These are phyloP conservation scores for Atractosteus spatula DNA, from an alignment of 2,113 vertebrate species.

Conservation along the genomic window DNA sequence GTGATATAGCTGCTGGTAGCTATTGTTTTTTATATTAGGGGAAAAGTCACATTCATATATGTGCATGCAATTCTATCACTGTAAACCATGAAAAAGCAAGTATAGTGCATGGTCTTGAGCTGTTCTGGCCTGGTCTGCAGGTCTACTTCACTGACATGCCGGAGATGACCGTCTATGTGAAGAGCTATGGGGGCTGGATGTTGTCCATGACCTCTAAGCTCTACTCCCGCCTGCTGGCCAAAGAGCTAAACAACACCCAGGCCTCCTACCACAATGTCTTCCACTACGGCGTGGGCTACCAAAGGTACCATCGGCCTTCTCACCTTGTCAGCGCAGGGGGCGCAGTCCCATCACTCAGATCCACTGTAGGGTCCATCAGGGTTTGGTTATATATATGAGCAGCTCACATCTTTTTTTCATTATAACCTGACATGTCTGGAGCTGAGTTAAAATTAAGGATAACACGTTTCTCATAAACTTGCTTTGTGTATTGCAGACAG, in stretches of 20 bases:
- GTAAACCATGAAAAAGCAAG: not conserved
- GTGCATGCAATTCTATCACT: not conserved
- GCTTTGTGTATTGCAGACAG: no score
- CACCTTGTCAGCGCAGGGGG: not conserved
- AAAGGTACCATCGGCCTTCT: conserved; percentile 51
- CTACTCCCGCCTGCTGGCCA: conserved; percentile 2
- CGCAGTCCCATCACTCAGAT: no score
- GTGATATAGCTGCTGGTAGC: not conserved
- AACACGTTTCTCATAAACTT: no score
- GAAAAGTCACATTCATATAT: not conserved
- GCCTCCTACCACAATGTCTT: conserved; percentile 38
- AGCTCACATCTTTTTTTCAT: not conserved
- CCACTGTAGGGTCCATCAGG: not conserved
- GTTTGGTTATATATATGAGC: not conserved
- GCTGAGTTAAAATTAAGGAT: no score
- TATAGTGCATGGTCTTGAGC: not conserved
- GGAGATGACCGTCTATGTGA: conserved; percentile 47
- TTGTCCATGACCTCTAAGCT: conserved; percentile 23
- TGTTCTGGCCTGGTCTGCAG: conserved; percentile 35
- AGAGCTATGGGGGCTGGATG: conserved; percentile 51
- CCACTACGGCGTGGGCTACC: conserved; percentile 51
- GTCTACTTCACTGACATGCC: conserved; percentile 43
- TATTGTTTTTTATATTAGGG: not conserved
- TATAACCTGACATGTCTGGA: not conserved
- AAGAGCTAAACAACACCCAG: conserved; percentile 29